Evolutionary conservation across 2,888 invertebrate genomes (phyloP), one percentile per base, ranked within the genome.

Genomic region (Saturnia pavonia): DNA sequence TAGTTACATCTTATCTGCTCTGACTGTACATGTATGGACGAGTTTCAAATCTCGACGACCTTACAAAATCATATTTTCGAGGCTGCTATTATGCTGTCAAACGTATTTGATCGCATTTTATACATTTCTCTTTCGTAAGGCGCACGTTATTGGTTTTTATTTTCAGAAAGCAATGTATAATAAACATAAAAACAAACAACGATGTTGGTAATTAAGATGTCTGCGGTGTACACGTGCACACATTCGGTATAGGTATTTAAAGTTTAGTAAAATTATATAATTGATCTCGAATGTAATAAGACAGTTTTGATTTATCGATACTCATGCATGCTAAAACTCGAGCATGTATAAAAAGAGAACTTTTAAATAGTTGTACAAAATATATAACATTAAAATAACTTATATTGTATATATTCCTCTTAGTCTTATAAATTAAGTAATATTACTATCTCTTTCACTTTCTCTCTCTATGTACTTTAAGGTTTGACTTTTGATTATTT

Each of bases 1-100:
- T 82, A 81, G 82, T 83, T 83, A 85, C 83, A 85, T 87, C 85
- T 84, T 84, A 82, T 83, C 82, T 82, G 79, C 75, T 75, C 75
- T 75, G 73, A 79, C 75, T 78, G 79, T 80, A 74, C 74, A 73
- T 73, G 74, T 74, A 71, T 57, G 72, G 69, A 45, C 22, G 65
- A 69, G 65, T 67, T 71, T 68, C 67, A 73, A 70, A 73, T 80
- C 76, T 78, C 79, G 79, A 73, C 77, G 79, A 77, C 80, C 83
- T 84, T 79, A 77, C 72, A 71, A 74, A 73, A 77, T 73, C 48
- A 76, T 76, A 75, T 80, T 76, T 77, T 71, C 60, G 60, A 48
- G 63, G 70, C 63, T 60, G n/a, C 40, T 63, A 60, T 63, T 70
- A 22, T 34, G 27, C 27, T 42, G 57, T 60, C 57, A 69, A 69